Evolutionary conservation across 1,140 invertebrate genomes (phyloP).

Genomic region (Drusus annulatus): DNA sequence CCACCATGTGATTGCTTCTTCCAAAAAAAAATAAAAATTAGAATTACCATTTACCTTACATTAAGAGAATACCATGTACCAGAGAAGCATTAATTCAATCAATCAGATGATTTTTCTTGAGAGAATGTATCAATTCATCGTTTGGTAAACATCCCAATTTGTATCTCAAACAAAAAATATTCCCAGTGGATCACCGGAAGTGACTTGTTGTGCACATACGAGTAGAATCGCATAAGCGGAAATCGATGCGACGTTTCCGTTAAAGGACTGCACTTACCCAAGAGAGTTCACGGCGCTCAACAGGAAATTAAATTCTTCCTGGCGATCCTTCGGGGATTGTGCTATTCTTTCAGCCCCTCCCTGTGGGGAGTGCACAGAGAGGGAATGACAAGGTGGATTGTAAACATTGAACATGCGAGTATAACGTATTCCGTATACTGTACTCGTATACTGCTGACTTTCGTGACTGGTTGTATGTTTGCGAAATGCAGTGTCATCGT

Average conservation of each 20-base stretch:
- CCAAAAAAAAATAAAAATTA: too few relatives aligned
- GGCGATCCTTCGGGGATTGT: constrained; percentile 9
- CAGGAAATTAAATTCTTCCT: constrained; percentile 49
- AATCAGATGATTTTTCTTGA: too few relatives aligned
- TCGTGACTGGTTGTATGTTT: constrained; percentile 7
- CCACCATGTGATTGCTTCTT: too few relatives aligned
- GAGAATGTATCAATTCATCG: too few relatives aligned
- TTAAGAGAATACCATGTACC: too few relatives aligned
- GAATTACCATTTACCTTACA: too few relatives aligned
- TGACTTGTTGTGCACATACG: constrained; percentile 16
- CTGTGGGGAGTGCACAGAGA: neutral
- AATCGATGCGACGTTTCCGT: constrained; percentile 35
- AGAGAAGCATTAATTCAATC: too few relatives aligned
- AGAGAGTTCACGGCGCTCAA: constrained; percentile 4
- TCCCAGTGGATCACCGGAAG: constrained; percentile 33
- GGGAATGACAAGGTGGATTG: constrained; percentile 18
- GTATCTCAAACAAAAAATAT: neutral
- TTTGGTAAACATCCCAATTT: too few relatives aligned
- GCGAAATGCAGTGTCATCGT: constrained; percentile 29
- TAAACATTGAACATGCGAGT: constrained; percentile 4
- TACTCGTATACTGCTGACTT: neutral
- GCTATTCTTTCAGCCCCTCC: constrained; percentile 8
- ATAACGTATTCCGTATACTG: too few relatives aligned
- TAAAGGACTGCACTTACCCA: constrained; percentile 32
- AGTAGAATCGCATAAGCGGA: constrained; percentile 34